Percentiles rank a stretch among this genome's conserved stretches.
These are phyloP conservation scores for Sarcophilus harrisii DNA, from an alignment of 2,797 vertebrate genomes.

Conservation along the genomic window DNA sequence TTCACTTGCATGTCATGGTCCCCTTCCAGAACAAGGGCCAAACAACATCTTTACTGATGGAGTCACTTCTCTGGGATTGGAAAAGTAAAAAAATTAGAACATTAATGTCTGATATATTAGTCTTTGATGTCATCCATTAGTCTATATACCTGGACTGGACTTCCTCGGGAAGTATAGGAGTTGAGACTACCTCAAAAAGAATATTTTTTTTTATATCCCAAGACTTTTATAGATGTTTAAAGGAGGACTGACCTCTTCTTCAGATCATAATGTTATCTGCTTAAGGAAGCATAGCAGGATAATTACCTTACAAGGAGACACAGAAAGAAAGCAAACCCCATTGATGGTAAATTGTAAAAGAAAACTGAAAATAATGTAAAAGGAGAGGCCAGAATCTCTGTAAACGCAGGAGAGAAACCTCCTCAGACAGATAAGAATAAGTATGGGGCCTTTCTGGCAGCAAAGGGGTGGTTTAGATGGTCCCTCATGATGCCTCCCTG, in stretches of 20 bases:
- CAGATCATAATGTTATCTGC: not conserved
- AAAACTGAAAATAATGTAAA: conserved; percentile 29
- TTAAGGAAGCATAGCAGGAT: not conserved
- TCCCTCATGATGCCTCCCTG: conserved; percentile 8
- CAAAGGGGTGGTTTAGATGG: conserved; percentile 1
- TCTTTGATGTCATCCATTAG: not conserved
- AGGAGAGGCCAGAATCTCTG: not conserved
- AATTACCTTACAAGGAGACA: not conserved
- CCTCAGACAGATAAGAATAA: not conserved
- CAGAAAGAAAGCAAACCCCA: conserved; percentile 28
- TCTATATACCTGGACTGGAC: not conserved
- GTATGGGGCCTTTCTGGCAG: not conserved
- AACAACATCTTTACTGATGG: not conserved
- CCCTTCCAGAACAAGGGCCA: too few species aligned
- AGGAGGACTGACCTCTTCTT: not conserved
- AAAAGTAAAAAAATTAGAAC: not conserved
- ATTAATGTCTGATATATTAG: not conserved
- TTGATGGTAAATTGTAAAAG: not conserved
- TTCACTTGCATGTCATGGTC: too few species aligned
- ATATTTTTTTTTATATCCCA: not conserved
- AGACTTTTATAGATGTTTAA: not conserved
- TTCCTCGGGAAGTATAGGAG: not conserved
- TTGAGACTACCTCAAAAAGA: not conserved
- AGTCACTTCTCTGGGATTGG: not conserved
- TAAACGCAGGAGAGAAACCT: not conserved